Evolutionary conservation across 1,140 invertebrate genomes (phyloP).

Genomic region (Hesperophylax magnus): DNA sequence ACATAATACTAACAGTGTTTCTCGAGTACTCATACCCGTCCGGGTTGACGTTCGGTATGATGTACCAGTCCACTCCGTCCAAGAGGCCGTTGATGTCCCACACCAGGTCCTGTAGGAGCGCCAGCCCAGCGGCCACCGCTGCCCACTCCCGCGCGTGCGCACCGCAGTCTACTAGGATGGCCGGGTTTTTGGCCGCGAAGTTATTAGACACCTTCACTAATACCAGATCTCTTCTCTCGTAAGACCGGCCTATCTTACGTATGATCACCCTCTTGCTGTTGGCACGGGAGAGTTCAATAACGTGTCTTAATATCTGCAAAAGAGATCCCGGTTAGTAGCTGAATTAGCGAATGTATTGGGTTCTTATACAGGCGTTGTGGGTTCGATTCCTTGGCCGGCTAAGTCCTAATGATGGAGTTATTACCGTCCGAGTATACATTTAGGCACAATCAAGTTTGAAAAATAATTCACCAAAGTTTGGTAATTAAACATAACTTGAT

Average conservation of each 20-base stretch:
- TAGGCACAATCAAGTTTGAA: too few relatives aligned
- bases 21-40: conserved; percentile 76
- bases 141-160: conserved; percentile 82
- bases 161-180: conserved; percentile 68
- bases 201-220: conserved; percentile 64
- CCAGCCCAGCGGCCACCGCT: conserved; percentile 75
- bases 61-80: conserved; percentile 75
- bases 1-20: not conserved
- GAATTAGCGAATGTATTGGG: too few relatives aligned
- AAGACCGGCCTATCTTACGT: conserved; percentile 63
- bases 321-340: not conserved
- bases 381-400: too few relatives aligned
- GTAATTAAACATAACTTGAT: too few relatives aligned
- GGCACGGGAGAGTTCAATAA: not conserved
- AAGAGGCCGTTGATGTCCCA: conserved; percentile 63
- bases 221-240: conserved; percentile 60
- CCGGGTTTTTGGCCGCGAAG: conserved; percentile 63
- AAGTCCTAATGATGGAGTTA: too few relatives aligned
- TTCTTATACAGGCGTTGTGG: too few relatives aligned
- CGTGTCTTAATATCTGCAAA: not conserved
- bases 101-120: conserved; percentile 74
- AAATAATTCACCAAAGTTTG: too few relatives aligned
- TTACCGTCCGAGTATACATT: too few relatives aligned
- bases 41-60: conserved; percentile 76
- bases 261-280: conserved; percentile 56